Percentiles rank a stretch among this genome's conserved stretches.
These are phyloP conservation scores for Rhinatrema bivittatum DNA, from an alignment of 2,797 vertebrate species.

Conservation along the genomic window DNA sequence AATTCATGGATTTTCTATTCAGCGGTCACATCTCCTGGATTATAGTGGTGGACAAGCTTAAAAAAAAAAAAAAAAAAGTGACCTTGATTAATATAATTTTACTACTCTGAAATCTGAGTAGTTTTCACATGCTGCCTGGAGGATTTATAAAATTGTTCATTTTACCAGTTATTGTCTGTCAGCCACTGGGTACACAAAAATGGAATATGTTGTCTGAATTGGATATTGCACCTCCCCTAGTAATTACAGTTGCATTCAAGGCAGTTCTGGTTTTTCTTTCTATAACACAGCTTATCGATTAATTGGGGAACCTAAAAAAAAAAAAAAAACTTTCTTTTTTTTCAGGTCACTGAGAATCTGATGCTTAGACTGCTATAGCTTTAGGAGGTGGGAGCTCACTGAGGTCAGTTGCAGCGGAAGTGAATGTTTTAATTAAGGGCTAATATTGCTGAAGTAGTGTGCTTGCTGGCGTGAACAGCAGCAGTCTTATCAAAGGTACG, in stretches of 20 bases:
- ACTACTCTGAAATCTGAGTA: conserved; percentile 38
- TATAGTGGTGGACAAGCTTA: conserved; percentile 36
- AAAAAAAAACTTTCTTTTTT: conserved; percentile 26
- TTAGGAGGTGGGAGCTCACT: conserved; percentile 26
- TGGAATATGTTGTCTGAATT: conserved; percentile 47
- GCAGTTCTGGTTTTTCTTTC: too few species aligned
- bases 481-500: conserved; percentile 1
- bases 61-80: conserved; percentile 55
- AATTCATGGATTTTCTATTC: conserved; percentile 30
- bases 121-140: conserved; percentile 53
- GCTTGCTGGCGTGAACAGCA: conserved; percentile 10
- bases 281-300: too few species aligned
- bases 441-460: conserved; percentile 37
- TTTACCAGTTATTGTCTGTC: conserved; percentile 33
- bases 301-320: conserved; percentile 43
- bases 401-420: conserved; percentile 31
- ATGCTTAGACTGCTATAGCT: conserved; percentile 32
- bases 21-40: conserved; percentile 41
- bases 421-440: conserved; percentile 50
- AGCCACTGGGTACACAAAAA: conserved; percentile 26
- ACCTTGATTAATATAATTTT: conserved; percentile 49
- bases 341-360: conserved; percentile 30
- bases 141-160: conserved; percentile 44
- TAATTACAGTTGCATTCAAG: too few species aligned
- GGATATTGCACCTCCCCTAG: conserved; percentile 28